Base-by-base conservation (phyloP, 2,113 vertebrate genomes). In the Pholis gunnellus region DNA sequence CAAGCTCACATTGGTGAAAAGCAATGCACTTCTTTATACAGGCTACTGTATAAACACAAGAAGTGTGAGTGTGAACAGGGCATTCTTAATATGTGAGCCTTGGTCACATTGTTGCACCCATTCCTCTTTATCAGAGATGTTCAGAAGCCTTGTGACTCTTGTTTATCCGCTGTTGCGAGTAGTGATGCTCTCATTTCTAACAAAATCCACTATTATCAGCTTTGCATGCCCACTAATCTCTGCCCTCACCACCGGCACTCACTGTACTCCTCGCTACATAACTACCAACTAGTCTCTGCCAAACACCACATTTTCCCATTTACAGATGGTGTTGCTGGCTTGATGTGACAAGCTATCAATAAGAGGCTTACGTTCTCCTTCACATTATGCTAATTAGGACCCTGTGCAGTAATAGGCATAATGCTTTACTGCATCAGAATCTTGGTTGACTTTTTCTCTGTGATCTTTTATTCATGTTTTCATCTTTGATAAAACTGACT, bases 151-250 rank as follows among this genome's bases (percentile, higher is more conserved):
- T 71, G 22, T 63, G 27, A 65, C 54, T 72, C 50, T 54, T 76
- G 36, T 78, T 83, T 81, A 83, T 86, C 82, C 18, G 40, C 56
- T 29, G 72, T 71, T 79, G 50, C 76, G 64, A 71, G 38, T 64
- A 42, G 70, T 54, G 76, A 22, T 0, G 27, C 77, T 75, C 59
- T 65, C 48, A 67, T 87, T 85, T 84, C 63, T 27, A 68, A 66
- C 70, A 77, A 78, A 88, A 81, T 88, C 79, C 86, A 81, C 82
- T 72, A 48, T 84, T 72, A 87, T 87, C 75, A 72, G 75, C 68
- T 87, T 69, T 81, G n/a, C 50, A 56, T 54, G 65, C 38, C 20
- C 59, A 13, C 42, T 87, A 83, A 84, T 82, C 86, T 84, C 36
- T 78, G 56, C 59, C 48, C 60, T 72, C 54, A 63, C 71, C 14